phyloP scores from a whole-genome alignment of 2,797 vertebrate genomes.

The Coregonus ussuriensis region DNA sequence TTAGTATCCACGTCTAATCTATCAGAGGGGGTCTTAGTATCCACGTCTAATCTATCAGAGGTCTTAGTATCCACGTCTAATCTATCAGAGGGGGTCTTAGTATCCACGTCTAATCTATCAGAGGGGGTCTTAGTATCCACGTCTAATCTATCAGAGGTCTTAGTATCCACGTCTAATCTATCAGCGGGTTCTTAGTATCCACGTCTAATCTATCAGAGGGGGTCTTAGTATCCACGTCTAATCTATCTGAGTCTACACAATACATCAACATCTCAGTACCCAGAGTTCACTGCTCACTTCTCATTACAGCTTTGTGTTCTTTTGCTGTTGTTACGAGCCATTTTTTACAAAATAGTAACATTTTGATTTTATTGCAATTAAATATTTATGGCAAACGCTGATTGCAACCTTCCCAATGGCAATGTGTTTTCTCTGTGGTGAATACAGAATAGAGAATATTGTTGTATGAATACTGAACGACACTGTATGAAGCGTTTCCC shows the following conservation, averaged over 20 bases:
- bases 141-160: no score
- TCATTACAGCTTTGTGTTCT: neutral
- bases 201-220: no score
- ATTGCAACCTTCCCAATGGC: slow-evolving; percentile 36
- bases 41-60: no score
- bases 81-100: no score
- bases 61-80: no score
- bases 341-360: neutral
- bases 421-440: neutral
- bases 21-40: no score
- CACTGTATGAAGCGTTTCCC: neutral
- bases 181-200: no score
- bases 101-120: no score
- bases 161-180: no score
- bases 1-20: no score
- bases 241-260: neutral
- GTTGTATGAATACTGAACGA: neutral
- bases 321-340: neutral
- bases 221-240: neutral
- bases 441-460: neutral
- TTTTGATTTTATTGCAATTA: neutral
- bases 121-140: no score
- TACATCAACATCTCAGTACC: neutral
- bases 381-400: slow-evolving; percentile 32
- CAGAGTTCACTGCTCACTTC: no score